Base-by-base conservation (phyloP, 1,140 invertebrate species). In the Sitobion miscanthi region DNA sequence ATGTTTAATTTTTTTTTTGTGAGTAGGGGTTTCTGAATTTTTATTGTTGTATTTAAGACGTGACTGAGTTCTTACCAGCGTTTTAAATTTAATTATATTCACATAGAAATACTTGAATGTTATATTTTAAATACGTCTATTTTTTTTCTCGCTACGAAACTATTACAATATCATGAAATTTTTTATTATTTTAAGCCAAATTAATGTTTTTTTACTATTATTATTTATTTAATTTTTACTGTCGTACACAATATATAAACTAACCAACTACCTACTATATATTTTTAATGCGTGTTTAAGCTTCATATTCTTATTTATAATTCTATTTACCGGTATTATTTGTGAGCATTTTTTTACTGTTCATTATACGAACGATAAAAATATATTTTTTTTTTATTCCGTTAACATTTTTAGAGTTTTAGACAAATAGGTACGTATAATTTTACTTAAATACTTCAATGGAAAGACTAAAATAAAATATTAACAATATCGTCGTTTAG, bases 241-340 rank as follows among this genome's bases (percentile, higher is more conserved):
- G 45, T 85, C 23, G 30, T 47, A 85, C 3, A 45, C 42, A 85
- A 11, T 85, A 47, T 42, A 86, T n/a, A 45, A 45, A 14, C 23
- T 25, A 42, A 42, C 4, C 85, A 86, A 47, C 42, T 45, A 47
- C 30, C 42, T 45, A 47, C 30, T 86, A 47, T 47, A 45, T 45
- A 86, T 6, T 86, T 85, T 86, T 47, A 47, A 86, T 86, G 83
- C 23, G 42, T 86, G 25, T 30, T 47, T 47, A 86, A 86, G 85
- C n/a, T 86, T 86, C 25, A 86, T 86, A 86, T 86, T 86, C 1
- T 86, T 86, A 47, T 47, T 86, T 85, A 9, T 45, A 45, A 85
- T 25, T 85, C 3, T 25, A 1, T 11, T 85, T 85, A 25, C 23
- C 20, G 11, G 38, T 42, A 42, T 85, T 45, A 11, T 85, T 42